Base-by-base conservation (phyloP, 2,888 invertebrate species). In the Cheiracanthium punctorium region DNA sequence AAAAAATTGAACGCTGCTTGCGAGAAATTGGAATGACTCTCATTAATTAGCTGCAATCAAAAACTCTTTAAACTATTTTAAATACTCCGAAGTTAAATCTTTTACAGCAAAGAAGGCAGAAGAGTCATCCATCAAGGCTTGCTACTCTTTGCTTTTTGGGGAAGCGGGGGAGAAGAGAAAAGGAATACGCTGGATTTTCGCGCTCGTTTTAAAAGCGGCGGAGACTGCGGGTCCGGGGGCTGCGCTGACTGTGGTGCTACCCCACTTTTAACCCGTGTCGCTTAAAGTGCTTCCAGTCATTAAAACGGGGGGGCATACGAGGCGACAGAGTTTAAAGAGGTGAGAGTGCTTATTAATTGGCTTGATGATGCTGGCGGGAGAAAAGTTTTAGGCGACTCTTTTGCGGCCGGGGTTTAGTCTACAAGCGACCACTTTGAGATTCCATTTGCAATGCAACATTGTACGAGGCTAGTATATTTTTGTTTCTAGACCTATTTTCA, bases 21-120 rank as follows among this genome's bases (percentile, higher is more conserved):
- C 14, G 48, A 48, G 73, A 41, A 82, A 71, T 77, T 64, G 77
- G 79, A 84, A 84, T 73, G 84, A 79, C 84, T 67, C 79, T 64
- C 79, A 80, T 85, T 85, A 79, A 85, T 85, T 85, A 85, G 58
- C 74, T 74, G 69, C 84, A 85, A 80, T 85, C 84, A 85, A 85
- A 85, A 85, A 85, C 84, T 85, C 77, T 85, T 85, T 85, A 85
- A 85, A 85, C 84, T 85, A 85, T 85, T 85, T 85, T 79, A 85
- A 85, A 85, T 73, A 85, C 84, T 85, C 79, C 69, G 30, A 17
- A 28, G 69, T 80, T 80, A 81, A 71, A 64, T 76, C 71, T 82
- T 58, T 33, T 41, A 77, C 58, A 65, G 73, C 67, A 67, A 72
- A 77, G 77, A 69, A 77, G 82, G 76, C 70, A 67, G 58, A 41